These are phyloP conservation scores for Pongo abelii DNA, from an alignment of 2,113 vertebrate species.

Conservation along the genomic window DNA sequence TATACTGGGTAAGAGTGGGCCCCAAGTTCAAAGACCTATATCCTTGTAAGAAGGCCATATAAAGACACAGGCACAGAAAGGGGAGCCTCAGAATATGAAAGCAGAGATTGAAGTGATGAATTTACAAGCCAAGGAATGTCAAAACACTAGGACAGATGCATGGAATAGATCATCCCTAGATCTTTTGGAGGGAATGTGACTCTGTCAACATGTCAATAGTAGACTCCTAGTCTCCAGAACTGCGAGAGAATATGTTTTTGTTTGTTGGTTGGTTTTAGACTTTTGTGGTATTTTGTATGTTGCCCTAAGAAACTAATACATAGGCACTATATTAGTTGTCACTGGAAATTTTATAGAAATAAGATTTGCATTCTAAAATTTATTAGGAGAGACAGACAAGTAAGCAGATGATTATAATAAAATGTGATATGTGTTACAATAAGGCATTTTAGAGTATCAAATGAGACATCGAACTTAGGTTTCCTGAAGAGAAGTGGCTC, in stretches of 20 bases:
- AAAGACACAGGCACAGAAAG: not conserved
- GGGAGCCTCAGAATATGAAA: not conserved
- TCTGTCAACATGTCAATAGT: not conserved
- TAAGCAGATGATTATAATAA: not conserved
- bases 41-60: not conserved
- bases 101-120: not conserved
- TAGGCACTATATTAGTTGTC: not conserved
- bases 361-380: not conserved
- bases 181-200: not conserved
- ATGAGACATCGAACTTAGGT: not conserved
- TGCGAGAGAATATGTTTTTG: not conserved
- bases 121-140: not conserved
- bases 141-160: not conserved
- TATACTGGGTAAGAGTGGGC: not conserved
- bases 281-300: not conserved
- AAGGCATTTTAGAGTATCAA: not conserved
- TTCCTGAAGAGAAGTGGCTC: not conserved
- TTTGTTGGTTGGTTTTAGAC: not conserved
- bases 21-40: not conserved
- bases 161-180: not conserved
- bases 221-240: not conserved
- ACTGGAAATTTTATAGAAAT: not conserved
- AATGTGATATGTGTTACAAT: not conserved
- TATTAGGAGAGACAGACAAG: not conserved
- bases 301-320: not conserved